Conservation (phyloP, 2,888 invertebrate species). For the Orthosia cruda region DNA sequence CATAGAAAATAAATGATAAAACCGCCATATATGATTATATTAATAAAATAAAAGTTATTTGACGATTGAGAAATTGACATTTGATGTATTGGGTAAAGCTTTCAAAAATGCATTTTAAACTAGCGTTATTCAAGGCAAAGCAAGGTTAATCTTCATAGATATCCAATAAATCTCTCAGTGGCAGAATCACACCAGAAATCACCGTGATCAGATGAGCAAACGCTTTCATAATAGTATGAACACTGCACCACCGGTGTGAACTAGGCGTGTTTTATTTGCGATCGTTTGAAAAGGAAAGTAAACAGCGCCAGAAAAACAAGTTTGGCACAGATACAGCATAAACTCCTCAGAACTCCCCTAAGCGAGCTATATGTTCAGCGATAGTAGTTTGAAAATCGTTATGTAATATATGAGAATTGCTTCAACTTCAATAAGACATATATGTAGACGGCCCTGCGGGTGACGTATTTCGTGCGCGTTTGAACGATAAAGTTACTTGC, state of each 20-base stretch:
- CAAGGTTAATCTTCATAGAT: slow-evolving; percentile 2
- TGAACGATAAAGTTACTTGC: slow-evolving; percentile 5
- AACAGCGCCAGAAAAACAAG: slow-evolving; percentile 8
- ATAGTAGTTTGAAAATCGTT: background rate
- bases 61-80: background rate
- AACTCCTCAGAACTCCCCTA: background rate
- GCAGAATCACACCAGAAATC: slow-evolving; percentile 13
- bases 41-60: background rate
- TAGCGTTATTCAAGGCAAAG: background rate
- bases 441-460: no score
- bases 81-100: background rate
- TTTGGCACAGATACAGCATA: background rate
- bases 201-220: slow-evolving; percentile 38
- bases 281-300: slow-evolving; percentile 11
- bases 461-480: background rate
- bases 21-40: background rate
- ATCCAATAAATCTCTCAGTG: slow-evolving; percentile 25
- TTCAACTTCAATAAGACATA: slow-evolving; percentile 6
- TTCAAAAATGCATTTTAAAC: background rate
- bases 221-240: slow-evolving; percentile 40
- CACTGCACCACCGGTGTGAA: slow-evolving; percentile 16
- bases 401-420: background rate
- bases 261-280: background rate
- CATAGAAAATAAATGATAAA: background rate
- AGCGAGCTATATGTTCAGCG: background rate